These are phyloP conservation scores for Chloromyia formosa DNA, from an alignment of 2,888 invertebrate species.

Conservation along the genomic window DNA sequence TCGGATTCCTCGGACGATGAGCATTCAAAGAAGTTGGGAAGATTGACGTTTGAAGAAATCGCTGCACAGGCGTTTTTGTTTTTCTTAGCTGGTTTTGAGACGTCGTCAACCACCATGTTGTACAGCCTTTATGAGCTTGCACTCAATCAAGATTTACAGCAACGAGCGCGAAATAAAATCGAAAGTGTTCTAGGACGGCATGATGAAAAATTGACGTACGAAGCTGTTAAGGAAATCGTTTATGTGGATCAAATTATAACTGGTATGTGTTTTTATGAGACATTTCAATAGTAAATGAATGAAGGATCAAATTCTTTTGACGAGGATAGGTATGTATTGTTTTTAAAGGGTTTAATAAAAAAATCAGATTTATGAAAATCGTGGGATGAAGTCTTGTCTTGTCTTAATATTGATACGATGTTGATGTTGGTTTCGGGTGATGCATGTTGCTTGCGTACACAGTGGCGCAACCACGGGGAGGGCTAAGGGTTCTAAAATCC, in stretches of 20 bases:
- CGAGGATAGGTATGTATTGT: no score
- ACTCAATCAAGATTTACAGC: background rate
- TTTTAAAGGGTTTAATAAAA: no score
- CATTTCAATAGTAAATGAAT: no score
- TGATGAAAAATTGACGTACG: conserved; percentile 4
- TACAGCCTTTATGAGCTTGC: background rate
- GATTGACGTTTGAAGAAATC: conserved; percentile 59
- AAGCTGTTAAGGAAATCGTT: background rate
- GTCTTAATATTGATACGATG: no score
- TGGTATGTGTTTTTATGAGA: conserved; percentile 41
- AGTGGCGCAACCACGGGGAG: no score
- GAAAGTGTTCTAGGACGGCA: background rate
- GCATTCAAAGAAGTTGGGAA: background rate
- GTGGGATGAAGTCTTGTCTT: no score
- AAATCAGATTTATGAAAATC: no score
- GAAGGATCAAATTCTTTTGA: no score
- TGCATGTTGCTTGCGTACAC: no score
- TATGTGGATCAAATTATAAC: conserved; percentile 1
- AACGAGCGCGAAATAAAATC: background rate
- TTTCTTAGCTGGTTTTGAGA: conserved; percentile 1
- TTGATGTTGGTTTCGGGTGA: no score
- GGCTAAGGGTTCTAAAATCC: no score
- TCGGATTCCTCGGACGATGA: background rate
- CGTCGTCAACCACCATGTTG: background rate
- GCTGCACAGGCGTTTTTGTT: conserved; percentile 7